A percentile compares a stretch with the other conserved stretches of the same genome.
Evolutionary conservation across 2,797 vertebrate species (phyloP).

Genomic region (Channallabes apus): DNA sequence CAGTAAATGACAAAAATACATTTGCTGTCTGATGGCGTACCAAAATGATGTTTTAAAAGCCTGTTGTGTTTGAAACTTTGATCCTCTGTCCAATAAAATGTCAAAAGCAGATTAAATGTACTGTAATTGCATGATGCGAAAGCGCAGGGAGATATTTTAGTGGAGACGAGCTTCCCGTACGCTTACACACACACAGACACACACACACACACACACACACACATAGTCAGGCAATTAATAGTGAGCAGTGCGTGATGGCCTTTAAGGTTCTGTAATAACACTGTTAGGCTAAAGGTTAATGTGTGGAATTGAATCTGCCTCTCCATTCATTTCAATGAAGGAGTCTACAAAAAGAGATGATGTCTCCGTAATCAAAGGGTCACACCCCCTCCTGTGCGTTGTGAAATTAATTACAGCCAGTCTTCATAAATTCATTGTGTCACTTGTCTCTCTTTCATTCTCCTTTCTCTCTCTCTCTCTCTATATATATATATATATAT

Average conservation of each 20-base stretch:
- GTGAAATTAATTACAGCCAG: slow-evolving; percentile 88
- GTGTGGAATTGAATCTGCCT: slow-evolving; percentile 84
- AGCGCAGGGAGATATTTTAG: neutral
- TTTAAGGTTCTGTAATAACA: slow-evolving; percentile 81
- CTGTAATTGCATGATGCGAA: neutral
- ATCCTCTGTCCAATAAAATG: neutral
- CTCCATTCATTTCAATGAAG: slow-evolving; percentile 78
- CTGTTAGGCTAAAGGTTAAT: slow-evolving; percentile 90
- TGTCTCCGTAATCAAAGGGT: slow-evolving; percentile 64
- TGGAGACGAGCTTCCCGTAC: neutral
- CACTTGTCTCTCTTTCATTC: slow-evolving; percentile 65
- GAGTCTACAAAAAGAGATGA: slow-evolving; percentile 54
- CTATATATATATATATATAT: too few species aligned
- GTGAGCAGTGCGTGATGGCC: slow-evolving; percentile 72
- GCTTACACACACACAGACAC: neutral
- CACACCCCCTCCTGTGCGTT: slow-evolving; percentile 66
- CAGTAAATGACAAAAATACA: neutral
- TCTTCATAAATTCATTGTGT: slow-evolving; percentile 87
- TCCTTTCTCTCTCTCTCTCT: slow-evolving; percentile 44
- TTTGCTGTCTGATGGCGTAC: neutral
- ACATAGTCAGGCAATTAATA: slow-evolving; percentile 83
- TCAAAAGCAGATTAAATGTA: neutral
- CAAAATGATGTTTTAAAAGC: slow-evolving; percentile 1
- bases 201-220: slow-evolving; percentile 52
- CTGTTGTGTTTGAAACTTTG: neutral